Percentiles rank a stretch among this genome's conserved stretches.
phyloP scores from a whole-genome alignment of 1,140 invertebrate genomes.

The Trialeurodes vaporariorum region DNA sequence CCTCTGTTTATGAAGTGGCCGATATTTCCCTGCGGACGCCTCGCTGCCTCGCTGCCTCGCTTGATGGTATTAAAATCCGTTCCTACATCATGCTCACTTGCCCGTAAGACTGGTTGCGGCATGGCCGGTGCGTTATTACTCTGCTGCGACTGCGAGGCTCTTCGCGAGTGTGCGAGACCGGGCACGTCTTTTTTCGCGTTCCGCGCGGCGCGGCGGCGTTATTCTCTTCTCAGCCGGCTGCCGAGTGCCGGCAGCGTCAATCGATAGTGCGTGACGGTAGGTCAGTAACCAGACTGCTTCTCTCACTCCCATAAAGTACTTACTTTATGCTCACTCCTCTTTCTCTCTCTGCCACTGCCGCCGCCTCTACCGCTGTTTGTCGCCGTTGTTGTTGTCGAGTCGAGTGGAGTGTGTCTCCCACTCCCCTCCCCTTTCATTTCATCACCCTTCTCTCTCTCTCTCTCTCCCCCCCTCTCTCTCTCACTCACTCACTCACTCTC shows the following conservation, averaged over 20 bases:
- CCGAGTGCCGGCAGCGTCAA: not conserved
- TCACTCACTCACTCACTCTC: not conserved
- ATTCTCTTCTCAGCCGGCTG: too few relatives aligned
- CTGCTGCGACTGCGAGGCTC: too few relatives aligned
- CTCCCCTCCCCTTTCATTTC: not conserved
- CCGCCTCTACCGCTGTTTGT: not conserved
- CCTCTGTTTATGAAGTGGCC: too few relatives aligned
- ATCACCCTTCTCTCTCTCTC: not conserved
- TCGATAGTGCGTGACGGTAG: slow-evolving; percentile 3
- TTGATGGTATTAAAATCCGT: too few relatives aligned
- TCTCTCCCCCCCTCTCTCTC: not conserved
- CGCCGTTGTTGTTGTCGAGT: not conserved
- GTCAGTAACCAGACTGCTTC: not conserved
- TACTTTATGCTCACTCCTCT: not conserved
- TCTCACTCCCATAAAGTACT: not conserved
- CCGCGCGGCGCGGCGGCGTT: too few relatives aligned
- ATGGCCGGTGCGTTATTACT: too few relatives aligned
- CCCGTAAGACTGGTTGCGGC: too few relatives aligned
- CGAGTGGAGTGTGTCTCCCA: not conserved
- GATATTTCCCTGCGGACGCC: too few relatives aligned
- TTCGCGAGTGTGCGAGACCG: too few relatives aligned
- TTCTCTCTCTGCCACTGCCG: not conserved
- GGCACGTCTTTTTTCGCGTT: too few relatives aligned
- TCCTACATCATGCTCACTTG: too few relatives aligned
- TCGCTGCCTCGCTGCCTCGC: too few relatives aligned